A percentile compares a stretch with the other conserved stretches of the same genome.
phyloP scores from a whole-genome alignment of 64 coral and sea anemone species.

The Astreopora myriophthalma region DNA sequence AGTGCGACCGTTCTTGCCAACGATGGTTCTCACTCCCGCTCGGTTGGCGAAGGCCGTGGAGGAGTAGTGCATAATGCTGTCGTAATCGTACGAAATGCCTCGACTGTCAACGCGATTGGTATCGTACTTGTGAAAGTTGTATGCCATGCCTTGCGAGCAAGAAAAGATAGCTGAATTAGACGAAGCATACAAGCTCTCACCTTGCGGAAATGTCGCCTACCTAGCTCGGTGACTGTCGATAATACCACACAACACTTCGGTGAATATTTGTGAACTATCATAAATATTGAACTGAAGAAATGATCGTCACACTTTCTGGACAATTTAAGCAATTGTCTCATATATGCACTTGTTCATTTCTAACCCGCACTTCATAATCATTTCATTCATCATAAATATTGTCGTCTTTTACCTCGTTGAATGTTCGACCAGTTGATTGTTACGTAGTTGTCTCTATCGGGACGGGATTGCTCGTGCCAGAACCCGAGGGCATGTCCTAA shows the following conservation, averaged over 20 bases:
- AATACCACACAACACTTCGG: too few species aligned
- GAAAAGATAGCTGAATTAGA: neutral
- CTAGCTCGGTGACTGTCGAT: too few species aligned
- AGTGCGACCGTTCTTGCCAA: constrained; percentile 48
- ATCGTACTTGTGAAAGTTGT: constrained; percentile 89
- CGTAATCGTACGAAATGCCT: constrained; percentile 73
- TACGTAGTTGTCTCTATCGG: constrained; percentile 68
- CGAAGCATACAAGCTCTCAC: neutral
- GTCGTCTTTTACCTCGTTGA: constrained; percentile 21
- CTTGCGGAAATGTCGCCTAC: neutral
- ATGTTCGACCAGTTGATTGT: constrained; percentile 68
- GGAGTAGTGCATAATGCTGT: constrained; percentile 81
- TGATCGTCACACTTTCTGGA: too few species aligned
- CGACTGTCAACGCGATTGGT: constrained; percentile 72
- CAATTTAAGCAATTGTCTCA: too few species aligned
- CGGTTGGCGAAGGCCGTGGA: constrained; percentile 75
- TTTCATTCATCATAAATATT: too few species aligned
- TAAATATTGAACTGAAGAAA: too few species aligned
- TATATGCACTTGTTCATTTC: too few species aligned
- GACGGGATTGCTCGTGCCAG: constrained; percentile 82
- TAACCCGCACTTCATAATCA: too few species aligned
- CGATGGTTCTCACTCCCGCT: constrained; percentile 55
- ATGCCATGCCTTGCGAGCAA: constrained; percentile 57
- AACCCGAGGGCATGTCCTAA: constrained; percentile 72
- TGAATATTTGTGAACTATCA: too few species aligned